Base-by-base conservation (phyloP, 2,113 vertebrate species). In the Gopherus evgoodei region DNA sequence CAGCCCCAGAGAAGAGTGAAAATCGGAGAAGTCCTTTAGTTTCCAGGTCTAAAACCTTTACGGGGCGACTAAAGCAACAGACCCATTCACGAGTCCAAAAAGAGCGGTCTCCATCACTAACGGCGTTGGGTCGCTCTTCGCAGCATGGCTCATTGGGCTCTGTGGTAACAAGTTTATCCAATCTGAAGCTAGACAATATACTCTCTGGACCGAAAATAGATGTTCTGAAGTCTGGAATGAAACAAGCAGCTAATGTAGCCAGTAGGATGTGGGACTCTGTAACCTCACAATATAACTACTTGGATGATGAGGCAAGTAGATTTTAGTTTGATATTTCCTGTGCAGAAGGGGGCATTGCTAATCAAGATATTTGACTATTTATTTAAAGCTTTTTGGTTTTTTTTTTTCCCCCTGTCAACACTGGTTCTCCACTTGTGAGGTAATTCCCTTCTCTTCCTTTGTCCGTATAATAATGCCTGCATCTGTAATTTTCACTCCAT, bases 231-330 rank as follows among this genome's bases (percentile, higher is more conserved):
- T 99, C 99, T 1, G 78, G 99, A 96, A 99, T 99, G 99, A 99
- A 99, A 95, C 99, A 99, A 97, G 99, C 99, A 11, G 99, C 99
- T 22, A 99, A 97, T 35, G 99, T 99, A 52, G 99, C 99, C 96
- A 99, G 98, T 96, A 99, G 99, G 97, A 92, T 99, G 98, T 99
- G 99, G 99, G 99, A 97, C n/a, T 99, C 98, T 9, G 98, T 99
- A 62, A 98, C 99, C 3, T 99, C 99, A 3, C 99, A 99, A 1
- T 99, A 99, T 79, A 98, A 72, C 92, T 99, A 99, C 96, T 99
- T 99, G 1, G 99, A 99, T 90, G 99, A 99, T 35, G 99, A 99
- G 99, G 99, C 97, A 95, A 97, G 98, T 93, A 56, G 19, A 38
- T 84, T 87, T 76, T 79, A 52, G 0, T 81, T 22, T 78, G 5